Percentiles rank a stretch among this genome's conserved stretches.
phyloP scores from a whole-genome alignment of 1,140 invertebrate species.

The Gerris buenoi region DNA sequence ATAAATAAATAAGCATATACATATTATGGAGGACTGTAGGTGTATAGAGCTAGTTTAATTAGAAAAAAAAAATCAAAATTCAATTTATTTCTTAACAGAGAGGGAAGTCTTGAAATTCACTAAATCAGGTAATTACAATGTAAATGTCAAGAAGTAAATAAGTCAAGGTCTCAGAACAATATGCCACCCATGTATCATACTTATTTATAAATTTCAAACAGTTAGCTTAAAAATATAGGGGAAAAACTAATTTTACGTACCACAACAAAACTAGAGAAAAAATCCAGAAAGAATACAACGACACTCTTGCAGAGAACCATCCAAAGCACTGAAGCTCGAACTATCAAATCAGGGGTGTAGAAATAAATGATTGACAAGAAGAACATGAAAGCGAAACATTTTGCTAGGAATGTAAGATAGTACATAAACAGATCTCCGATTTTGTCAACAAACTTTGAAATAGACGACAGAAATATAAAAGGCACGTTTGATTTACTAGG shows the following conservation, averaged over 20 bases:
- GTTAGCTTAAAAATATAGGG: too few relatives aligned
- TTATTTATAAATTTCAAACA: too few relatives aligned
- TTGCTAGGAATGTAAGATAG: slow-evolving; percentile 40
- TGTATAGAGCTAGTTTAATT: too few relatives aligned
- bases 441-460: slow-evolving; percentile 51
- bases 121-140: too few relatives aligned
- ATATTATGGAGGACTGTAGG: too few relatives aligned
- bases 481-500: slow-evolving; percentile 51
- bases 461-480: slow-evolving; percentile 48
- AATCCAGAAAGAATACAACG: slow-evolving; percentile 22
- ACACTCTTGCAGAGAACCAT: slow-evolving; percentile 25
- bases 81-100: too few relatives aligned
- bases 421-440: slow-evolving; percentile 46
- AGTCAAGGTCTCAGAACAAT: too few relatives aligned
- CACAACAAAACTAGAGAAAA: slow-evolving; percentile 20
- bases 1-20: too few relatives aligned
- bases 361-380: slow-evolving; percentile 30
- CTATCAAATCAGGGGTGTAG: slow-evolving; percentile 38
- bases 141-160: too few relatives aligned
- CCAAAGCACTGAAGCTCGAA: slow-evolving; percentile 23
- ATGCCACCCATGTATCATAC: too few relatives aligned
- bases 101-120: too few relatives aligned
- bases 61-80: too few relatives aligned
- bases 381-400: slow-evolving; percentile 22
- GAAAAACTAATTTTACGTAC: slow-evolving; percentile 17